A percentile compares a stretch with the other conserved stretches of the same genome.
phyloP scores from a whole-genome alignment of 2,113 vertebrate species.

The Felis chaus region DNA sequence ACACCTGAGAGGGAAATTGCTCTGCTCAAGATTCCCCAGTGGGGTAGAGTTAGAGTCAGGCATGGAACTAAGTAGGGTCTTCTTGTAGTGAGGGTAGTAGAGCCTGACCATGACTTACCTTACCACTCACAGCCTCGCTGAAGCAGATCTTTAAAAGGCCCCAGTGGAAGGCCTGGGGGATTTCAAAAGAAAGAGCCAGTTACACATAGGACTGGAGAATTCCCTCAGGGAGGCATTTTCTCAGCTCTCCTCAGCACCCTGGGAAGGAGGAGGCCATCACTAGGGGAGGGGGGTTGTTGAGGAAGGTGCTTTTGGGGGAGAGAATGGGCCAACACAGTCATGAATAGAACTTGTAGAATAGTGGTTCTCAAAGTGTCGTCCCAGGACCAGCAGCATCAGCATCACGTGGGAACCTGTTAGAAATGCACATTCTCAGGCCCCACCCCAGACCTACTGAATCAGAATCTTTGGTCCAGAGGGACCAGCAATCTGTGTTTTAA shows the following conservation, averaged over 20 bases:
- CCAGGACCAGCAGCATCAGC: not conserved
- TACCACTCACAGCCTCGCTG: not conserved
- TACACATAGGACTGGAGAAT: too few relatives aligned
- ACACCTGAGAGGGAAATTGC: not conserved
- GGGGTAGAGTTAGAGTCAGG: not conserved
- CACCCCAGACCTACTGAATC: not conserved
- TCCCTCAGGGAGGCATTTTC: not conserved
- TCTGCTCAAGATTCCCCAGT: not conserved
- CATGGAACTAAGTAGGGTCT: not conserved
- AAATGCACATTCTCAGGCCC: not conserved
- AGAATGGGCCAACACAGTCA: not conserved
- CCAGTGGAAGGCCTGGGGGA: not conserved
- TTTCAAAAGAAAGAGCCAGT: not conserved
- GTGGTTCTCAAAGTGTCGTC: not conserved
- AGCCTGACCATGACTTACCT: not conserved
- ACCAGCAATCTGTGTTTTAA: not conserved
- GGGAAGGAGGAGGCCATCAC: not conserved
- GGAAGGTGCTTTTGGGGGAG: not conserved
- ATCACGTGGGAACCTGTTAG: not conserved
- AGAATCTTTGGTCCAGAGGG: not conserved
- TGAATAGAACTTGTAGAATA: not conserved
- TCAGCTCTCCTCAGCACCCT: accelerated
- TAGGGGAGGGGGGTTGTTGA: accelerated
- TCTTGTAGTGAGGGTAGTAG: not conserved
- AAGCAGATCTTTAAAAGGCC: not conserved